phyloP scores from a whole-genome alignment of 2,888 invertebrate genomes.

The Leucophenga maculata region DNA sequence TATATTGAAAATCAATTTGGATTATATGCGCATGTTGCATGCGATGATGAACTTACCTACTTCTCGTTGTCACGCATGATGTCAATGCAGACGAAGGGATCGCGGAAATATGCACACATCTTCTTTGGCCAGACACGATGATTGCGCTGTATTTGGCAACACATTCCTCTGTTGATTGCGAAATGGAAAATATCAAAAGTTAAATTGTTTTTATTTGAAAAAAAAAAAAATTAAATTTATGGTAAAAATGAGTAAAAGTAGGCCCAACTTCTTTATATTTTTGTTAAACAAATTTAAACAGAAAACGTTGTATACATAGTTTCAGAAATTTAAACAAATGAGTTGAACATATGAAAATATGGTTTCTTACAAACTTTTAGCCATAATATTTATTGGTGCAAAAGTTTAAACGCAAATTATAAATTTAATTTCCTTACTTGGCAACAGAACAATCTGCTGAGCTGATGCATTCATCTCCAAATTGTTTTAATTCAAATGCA shows the following conservation, averaged over 20 bases:
- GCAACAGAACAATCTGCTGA: slow-evolving; percentile 90
- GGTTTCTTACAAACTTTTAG: too few relatives aligned
- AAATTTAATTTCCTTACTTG: slow-evolving; percentile 52
- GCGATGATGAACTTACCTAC: slow-evolving; percentile 44
- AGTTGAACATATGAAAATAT: too few relatives aligned
- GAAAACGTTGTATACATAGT: too few relatives aligned
- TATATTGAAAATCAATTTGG: neutral
- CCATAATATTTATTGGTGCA: too few relatives aligned
- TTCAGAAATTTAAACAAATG: too few relatives aligned
- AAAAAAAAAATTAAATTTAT: too few relatives aligned
- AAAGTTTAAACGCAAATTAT: neutral
- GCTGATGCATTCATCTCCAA: slow-evolving; percentile 86
- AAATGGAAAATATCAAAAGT: neutral
- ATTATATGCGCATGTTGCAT: too few relatives aligned
- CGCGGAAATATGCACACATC: slow-evolving; percentile 94
- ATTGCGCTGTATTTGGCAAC: slow-evolving; percentile 87
- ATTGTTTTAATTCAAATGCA: slow-evolving; percentile 76
- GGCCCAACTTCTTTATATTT: too few relatives aligned
- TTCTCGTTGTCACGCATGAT: slow-evolving; percentile 40
- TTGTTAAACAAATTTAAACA: too few relatives aligned
- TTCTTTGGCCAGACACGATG: slow-evolving; percentile 89
- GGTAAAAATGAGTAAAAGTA: too few relatives aligned
- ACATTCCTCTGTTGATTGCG: slow-evolving; percentile 78
- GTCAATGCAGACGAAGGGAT: slow-evolving; percentile 87
- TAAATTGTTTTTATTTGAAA: neutral